Base-by-base conservation (phyloP, 2,113 vertebrate species). In the Brienomyrus brachyistius region DNA sequence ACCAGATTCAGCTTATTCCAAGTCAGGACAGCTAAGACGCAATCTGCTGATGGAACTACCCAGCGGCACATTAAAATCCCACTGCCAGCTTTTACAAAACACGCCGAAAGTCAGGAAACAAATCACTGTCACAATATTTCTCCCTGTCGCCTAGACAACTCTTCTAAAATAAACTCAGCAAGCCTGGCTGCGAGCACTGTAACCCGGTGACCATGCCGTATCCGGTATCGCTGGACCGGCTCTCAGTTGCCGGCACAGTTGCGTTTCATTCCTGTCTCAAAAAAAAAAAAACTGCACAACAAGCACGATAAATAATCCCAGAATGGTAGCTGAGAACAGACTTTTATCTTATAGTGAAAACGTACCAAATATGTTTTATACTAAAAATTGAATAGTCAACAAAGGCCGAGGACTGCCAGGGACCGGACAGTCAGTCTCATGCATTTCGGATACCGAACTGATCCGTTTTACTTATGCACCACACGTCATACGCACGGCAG, bases 81-180 rank as follows among this genome's bases (percentile, higher is more conserved):
- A 66, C 74, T 15, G 13, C 35, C 35, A 1, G 74, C 74, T 80
- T 80, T 43, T 2, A 80, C 15, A 5, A 80, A 43, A 40, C 74
- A 80, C 6, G 2, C 15, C 74, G 2, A 80, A 70, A 70, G 62
- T 48, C 45, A 17, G 52, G 82, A 66, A 35, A 62, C 54, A 43
- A 62, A 47, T 50, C 54, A 90, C 84, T 87, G 85, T 54, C 66
- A 87, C 89, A 87, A 90, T 90, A 77, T 87, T 90, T 74, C 85
- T 50, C 85, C 51, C 47, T 43, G 89, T 87, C 74, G 62, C 85
- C 89, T 77, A 90, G 89, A 47, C 89, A 86, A 89, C 89, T 2
- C 62, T 70, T 66, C 84, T 66, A 48, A 77, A 86, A 90, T 86
- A 89, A 89, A 84, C 23, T 40, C 21, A 3, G 48, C n/a, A 48